Conservation (phyloP, 2,888 invertebrate genomes). For the Aphrophora alni region DNA sequence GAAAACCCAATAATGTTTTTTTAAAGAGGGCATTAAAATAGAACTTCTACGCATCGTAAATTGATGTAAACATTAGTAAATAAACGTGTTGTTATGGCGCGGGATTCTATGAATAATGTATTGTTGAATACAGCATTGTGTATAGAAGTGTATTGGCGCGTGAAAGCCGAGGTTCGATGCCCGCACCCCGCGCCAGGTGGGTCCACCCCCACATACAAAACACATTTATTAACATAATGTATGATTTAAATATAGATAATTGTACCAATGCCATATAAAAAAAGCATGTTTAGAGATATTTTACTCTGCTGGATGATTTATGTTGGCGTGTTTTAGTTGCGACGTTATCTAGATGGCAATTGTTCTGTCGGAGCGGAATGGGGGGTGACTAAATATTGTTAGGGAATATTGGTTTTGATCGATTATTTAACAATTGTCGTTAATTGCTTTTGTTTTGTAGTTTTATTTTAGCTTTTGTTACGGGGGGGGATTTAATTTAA, state of each 20-base stretch:
- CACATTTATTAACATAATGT: not conserved
- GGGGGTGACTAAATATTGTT: not conserved
- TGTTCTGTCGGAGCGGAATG: not conserved
- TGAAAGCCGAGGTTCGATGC: not conserved
- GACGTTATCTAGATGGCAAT: not conserved
- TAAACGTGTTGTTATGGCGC: not conserved
- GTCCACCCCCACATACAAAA: not conserved
- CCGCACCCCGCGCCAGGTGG: not conserved
- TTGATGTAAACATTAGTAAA: not conserved
- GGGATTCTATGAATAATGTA: not conserved
- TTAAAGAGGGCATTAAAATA: too few relatives aligned
- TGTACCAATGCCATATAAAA: not conserved
- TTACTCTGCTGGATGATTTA: not conserved
- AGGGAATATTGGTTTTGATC: not conserved
- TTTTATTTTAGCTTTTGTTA: too few relatives aligned
- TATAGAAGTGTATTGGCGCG: not conserved
- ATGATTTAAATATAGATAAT: not conserved
- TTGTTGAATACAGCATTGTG: not conserved
- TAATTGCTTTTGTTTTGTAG: too few relatives aligned
- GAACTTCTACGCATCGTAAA: not conserved
- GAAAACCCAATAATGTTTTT: too few relatives aligned
- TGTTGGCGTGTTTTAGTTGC: not conserved
- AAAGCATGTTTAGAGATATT: not conserved
- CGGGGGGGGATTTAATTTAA: too few relatives aligned
- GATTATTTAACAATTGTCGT: not conserved